phyloP scores from a whole-genome alignment of 2,888 invertebrate species.

The Synanthedon vespiformis region DNA sequence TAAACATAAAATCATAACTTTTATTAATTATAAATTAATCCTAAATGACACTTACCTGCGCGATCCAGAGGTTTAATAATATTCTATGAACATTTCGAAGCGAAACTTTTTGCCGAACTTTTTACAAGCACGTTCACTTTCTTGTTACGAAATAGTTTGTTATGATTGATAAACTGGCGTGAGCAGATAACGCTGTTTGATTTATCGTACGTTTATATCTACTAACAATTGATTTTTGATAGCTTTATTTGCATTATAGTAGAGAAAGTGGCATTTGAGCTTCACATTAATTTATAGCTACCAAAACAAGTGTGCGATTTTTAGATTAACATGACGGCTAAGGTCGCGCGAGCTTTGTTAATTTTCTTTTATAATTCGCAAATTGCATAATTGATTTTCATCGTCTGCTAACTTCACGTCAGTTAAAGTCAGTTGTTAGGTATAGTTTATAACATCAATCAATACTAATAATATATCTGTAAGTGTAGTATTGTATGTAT shows the following conservation, averaged over 20 bases:
- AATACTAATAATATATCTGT: too few species aligned
- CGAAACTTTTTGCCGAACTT: background rate
- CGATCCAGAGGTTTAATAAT: background rate
- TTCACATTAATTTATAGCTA: background rate
- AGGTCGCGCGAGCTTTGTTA: background rate
- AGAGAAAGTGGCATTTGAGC: background rate
- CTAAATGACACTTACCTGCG: too few species aligned
- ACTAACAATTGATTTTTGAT: conserved; percentile 16
- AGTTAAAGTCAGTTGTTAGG: too few species aligned
- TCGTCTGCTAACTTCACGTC: too few species aligned
- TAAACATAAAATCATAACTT: too few species aligned
- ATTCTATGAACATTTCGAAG: background rate
- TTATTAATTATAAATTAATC: too few species aligned
- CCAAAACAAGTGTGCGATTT: background rate
- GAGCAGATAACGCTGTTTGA: conserved; percentile 21
- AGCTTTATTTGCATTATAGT: conserved; percentile 12
- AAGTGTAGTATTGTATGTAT: too few species aligned
- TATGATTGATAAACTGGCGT: conserved; percentile 26
- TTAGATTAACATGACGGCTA: background rate
- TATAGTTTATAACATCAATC: too few species aligned
- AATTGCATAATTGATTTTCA: too few species aligned
- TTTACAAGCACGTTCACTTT: conserved; percentile 18
- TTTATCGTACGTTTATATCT: conserved; percentile 7
- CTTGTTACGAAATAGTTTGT: conserved; percentile 25
- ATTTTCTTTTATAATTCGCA: too few species aligned